phyloP scores from a whole-genome alignment of 2,797 vertebrate genomes.

The Pristis pectinata region DNA sequence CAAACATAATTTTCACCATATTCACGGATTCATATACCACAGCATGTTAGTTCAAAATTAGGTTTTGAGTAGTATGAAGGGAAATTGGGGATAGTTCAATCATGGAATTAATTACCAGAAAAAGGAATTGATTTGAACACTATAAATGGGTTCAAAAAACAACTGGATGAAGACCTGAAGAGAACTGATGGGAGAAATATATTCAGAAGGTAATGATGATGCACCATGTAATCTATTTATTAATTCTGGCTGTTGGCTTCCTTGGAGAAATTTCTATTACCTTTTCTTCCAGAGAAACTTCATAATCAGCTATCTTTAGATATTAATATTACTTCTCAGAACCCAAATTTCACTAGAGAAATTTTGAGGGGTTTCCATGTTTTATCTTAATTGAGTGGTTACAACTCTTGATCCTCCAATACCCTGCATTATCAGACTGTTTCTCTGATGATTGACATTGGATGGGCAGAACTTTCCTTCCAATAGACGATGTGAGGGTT shows the following conservation, averaged over 20 bases:
- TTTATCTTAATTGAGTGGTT: not conserved
- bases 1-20: too few relatives aligned
- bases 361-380: not conserved
- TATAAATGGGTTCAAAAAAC: not conserved
- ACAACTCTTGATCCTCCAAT: too few relatives aligned
- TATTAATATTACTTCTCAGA: not conserved
- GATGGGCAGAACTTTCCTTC: too few relatives aligned
- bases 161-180: not conserved
- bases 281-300: not conserved
- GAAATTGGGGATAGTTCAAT: too few relatives aligned
- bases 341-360: not conserved
- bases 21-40: too few relatives aligned
- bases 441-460: too few relatives aligned
- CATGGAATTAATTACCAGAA: too few relatives aligned
- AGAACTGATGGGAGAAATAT: not conserved
- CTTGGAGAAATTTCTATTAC: not conserved
- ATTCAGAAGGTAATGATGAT: not conserved
- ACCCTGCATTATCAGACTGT: too few relatives aligned
- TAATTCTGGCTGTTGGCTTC: not conserved
- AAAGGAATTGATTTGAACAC: too few relatives aligned
- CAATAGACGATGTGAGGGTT: too few relatives aligned
- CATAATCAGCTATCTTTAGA: not conserved
- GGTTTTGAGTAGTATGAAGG: too few relatives aligned
- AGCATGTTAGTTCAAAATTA: too few relatives aligned
- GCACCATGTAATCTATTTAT: not conserved